phyloP scores from a whole-genome alignment of 2,797 vertebrate species.

The Galagoides demidoff region DNA sequence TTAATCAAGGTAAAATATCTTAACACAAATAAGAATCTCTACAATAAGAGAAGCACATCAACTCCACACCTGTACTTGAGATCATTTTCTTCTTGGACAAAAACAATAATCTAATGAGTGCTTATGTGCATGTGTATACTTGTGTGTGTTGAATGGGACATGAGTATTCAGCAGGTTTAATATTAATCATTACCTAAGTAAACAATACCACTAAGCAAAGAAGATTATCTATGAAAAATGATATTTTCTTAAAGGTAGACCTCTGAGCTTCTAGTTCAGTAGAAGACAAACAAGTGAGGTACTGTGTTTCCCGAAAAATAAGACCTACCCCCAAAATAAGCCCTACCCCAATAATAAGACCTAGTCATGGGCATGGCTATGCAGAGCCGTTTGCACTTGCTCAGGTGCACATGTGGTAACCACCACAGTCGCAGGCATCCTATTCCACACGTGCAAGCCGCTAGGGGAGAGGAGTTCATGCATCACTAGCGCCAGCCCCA shows the following conservation, averaged over 20 bases:
- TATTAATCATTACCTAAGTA: not conserved
- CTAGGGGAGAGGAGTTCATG: too few relatives aligned
- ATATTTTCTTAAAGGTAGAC: slow-evolving; percentile 3
- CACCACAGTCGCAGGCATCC: too few relatives aligned
- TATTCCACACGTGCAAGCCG: too few relatives aligned
- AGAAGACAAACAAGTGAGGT: slow-evolving; percentile 18
- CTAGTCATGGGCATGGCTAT: too few relatives aligned
- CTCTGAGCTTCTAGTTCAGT: not conserved
- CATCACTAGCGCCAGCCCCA: too few relatives aligned
- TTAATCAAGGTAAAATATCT: slow-evolving; percentile 21
- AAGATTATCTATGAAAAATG: not conserved
- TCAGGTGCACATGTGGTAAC: too few relatives aligned
- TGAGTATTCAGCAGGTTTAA: not conserved
- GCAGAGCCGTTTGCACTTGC: too few relatives aligned
- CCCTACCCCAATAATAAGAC: too few relatives aligned
- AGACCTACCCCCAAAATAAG: too few relatives aligned
- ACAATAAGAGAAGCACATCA: not conserved
- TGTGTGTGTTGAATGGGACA: not conserved
- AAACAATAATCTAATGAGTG: not conserved
- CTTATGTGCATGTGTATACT: not conserved
- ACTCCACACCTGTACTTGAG: not conserved
- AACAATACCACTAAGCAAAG: not conserved
- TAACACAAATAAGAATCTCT: slow-evolving; percentile 24
- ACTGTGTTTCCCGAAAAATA: too few relatives aligned
- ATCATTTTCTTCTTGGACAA: not conserved